Percentiles rank a stretch among this genome's conserved stretches.
These are phyloP conservation scores for Meiosimyza platycephala DNA, from an alignment of 2,888 invertebrate genomes.

Conservation along the genomic window DNA sequence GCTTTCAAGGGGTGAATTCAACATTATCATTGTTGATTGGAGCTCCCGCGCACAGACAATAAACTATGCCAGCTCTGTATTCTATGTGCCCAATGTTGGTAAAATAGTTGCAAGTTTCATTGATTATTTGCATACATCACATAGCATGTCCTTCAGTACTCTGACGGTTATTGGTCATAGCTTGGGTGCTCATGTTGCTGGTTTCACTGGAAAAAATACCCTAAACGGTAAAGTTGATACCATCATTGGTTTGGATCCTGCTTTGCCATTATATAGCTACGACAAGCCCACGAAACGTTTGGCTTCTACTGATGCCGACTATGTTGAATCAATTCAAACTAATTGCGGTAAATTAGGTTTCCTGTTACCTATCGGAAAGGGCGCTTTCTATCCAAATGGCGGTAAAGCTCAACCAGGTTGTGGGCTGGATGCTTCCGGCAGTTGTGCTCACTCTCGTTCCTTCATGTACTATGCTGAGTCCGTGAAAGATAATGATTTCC, in stretches of 20 bases:
- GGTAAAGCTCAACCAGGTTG: constrained; percentile 70
- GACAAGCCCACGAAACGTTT: constrained; percentile 50
- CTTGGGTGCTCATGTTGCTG: constrained; percentile 72
- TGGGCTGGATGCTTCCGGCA: constrained; percentile 57
- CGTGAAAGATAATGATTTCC: constrained; percentile 54
- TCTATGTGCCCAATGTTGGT: constrained; percentile 53
- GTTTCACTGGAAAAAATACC: constrained; percentile 71
- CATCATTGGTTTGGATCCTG: constrained; percentile 66
- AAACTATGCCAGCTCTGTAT: constrained; percentile 70
- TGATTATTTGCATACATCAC: constrained; percentile 65
- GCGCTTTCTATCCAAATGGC: constrained; percentile 69
- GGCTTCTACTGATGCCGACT: constrained; percentile 50
- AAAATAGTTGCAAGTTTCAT: constrained; percentile 49
- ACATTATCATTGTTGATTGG: constrained; percentile 73
- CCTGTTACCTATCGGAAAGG: constrained; percentile 58
- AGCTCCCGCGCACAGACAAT: constrained; percentile 68
- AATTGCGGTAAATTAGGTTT: constrained; percentile 55
- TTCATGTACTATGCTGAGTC: constrained; percentile 65
- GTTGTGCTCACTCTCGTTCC: constrained; percentile 65
- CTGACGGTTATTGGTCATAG: constrained; percentile 70
- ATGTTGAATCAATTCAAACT: constrained; percentile 58
- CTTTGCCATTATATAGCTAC: constrained; percentile 50
- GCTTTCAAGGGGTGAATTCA: constrained; percentile 69
- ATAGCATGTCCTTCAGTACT: constrained; percentile 67
- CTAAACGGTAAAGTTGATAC: constrained; percentile 69